Evolutionary conservation across 2,113 vertebrate species (phyloP).

Genomic region (Crotalus horridus): DNA sequence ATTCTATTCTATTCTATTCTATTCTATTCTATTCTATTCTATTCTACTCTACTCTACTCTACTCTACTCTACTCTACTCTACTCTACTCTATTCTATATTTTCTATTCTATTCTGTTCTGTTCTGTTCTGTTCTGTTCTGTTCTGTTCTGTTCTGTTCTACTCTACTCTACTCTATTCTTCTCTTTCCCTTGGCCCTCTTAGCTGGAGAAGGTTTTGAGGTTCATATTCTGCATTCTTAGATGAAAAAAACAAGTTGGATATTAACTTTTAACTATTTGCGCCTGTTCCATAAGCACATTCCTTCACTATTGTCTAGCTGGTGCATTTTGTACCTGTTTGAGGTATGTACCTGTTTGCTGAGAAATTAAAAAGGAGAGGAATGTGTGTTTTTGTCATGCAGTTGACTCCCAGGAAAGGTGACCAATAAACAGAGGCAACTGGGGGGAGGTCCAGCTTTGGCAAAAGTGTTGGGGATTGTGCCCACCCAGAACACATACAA

Average conservation of each 20-base stretch:
- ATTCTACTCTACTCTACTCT: no score
- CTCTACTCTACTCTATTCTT: no score
- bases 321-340: not conserved
- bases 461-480: not conserved
- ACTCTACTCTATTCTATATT: no score
- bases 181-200: not conserved
- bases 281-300: not conserved
- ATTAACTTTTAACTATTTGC: not conserved
- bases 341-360: not conserved
- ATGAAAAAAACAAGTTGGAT: not conserved
- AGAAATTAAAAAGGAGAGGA: not conserved
- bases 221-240: not conserved
- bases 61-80: accelerated
- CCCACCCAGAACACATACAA: not conserved
- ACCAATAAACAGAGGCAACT: not conserved
- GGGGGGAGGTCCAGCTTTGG: not conserved
- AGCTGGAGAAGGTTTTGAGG: not conserved
- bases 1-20: no score
- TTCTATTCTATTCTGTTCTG: no score
- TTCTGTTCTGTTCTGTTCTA: no score
- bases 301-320: not conserved
- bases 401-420: not conserved
- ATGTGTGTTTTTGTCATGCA: not conserved
- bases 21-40: no score
- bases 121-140: no score